Base-by-base conservation (phyloP, 53 echinoderm and acorn worm species). In the Antedon mediterranea region DNA sequence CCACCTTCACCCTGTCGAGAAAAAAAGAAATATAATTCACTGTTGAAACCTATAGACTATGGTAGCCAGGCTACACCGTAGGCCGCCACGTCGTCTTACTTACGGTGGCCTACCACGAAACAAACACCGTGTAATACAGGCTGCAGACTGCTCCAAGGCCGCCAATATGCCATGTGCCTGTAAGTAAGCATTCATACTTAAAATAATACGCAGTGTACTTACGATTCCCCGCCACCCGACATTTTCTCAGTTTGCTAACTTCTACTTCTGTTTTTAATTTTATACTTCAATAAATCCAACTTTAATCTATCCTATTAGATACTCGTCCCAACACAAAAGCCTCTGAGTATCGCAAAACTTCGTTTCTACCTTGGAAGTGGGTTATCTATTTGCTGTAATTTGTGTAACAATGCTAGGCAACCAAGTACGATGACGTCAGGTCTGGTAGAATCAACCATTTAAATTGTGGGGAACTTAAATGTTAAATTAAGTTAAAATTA, bases 1-100 rank as follows among this genome's bases (percentile, higher is more conserved):
- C 94, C 34, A 93, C 94, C 76, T 93, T 93, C 74, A 93, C 94
- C 77, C 94, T 93, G 82, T 34, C n/a, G n/a, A n/a, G 81, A 77
- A 71, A 33, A 76, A 78, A 72, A 42, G 33, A 76, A 84, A 44
- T 78, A 70, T n/a, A 29, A 78, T 11, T 4, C 11, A 37, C 37
- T 6, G 4, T 37, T 6, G 11, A 37, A 37, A 37, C n/a, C n/a
- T n/a, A n/a, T n/a, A n/a, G n/a, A n/a, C n/a, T n/a, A n/a, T 37
- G 37, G 37, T 4, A 11, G 4, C 37, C 11, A 37, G 37, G 37
- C 37, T 37, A 37, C n/a, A n/a, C n/a, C n/a, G n/a, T n/a, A n/a
- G n/a, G n/a, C n/a, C n/a, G n/a, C n/a, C n/a, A n/a, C n/a, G n/a
- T n/a, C n/a, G n/a, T n/a, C n/a, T n/a, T n/a, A n/a, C n/a, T n/a